phyloP scores from a whole-genome alignment of 2,888 invertebrate species.

The Cheilosia pagana region DNA sequence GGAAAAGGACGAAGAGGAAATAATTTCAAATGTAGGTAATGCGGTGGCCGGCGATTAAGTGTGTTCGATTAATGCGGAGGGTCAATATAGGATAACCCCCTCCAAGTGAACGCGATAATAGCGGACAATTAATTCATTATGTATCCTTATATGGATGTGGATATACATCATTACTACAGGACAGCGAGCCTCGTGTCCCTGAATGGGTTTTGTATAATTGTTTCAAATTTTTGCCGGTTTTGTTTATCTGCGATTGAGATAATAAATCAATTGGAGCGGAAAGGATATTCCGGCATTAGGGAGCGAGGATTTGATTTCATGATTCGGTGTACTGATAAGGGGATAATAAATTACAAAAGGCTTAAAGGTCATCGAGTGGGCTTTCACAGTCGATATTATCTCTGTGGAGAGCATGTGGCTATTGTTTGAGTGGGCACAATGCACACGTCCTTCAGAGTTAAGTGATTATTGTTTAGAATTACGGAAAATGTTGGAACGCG shows the following conservation, averaged over 20 bases:
- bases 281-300: not conserved
- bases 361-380: no score
- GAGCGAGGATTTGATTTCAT: not conserved
- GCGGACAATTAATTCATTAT: slow-evolving; percentile 49
- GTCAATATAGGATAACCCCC: not conserved
- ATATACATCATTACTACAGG: slow-evolving; percentile 30
- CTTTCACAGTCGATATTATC: no score
- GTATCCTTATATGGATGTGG: slow-evolving; percentile 50
- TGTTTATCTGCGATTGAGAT: slow-evolving; percentile 6
- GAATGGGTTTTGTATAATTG: slow-evolving; percentile 1
- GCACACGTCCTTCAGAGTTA: no score
- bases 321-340: no score
- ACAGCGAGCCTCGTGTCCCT: not conserved
- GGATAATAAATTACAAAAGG: no score
- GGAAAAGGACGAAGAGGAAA: slow-evolving; percentile 32
- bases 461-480: no score
- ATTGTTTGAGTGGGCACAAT: no score
- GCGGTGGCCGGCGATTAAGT: slow-evolving; percentile 34
- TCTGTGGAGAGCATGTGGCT: no score
- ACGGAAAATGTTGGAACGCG: no score
- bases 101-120: slow-evolving; percentile 1
- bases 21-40: slow-evolving; percentile 44
- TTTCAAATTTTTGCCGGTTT: not conserved
- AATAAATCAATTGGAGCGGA: slow-evolving; percentile 22
- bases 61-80: slow-evolving; percentile 55